Evolutionary conservation across 2,888 invertebrate species (phyloP).

Genomic region (Sabatieria punctata): DNA sequence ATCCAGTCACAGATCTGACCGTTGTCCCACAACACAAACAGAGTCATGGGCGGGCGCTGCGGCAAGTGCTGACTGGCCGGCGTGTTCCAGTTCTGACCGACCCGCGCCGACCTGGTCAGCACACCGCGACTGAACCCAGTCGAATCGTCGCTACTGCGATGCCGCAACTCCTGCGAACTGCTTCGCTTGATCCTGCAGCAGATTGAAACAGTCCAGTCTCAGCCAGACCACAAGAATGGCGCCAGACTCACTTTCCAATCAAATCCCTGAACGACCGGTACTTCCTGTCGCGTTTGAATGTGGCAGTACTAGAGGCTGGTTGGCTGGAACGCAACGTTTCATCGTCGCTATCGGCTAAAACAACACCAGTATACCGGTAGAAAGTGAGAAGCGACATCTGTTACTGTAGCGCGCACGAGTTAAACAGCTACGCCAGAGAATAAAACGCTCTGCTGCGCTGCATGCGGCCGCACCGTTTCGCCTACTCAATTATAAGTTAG

Average conservation of each 20-base stretch:
- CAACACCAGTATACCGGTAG: neutral
- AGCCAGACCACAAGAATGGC: constrained; percentile 3
- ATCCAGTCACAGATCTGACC: constrained; percentile 32
- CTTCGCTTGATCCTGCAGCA: constrained; percentile 45
- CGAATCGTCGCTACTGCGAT: neutral
- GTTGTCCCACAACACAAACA: constrained; percentile 27
- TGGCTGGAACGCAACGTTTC: constrained; percentile 16
- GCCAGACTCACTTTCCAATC: constrained; percentile 16
- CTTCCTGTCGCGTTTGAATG: constrained; percentile 23
- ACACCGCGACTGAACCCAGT: constrained; percentile 46
- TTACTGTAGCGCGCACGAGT: no score
- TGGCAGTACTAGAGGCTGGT: no score
- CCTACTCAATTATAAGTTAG: no score
- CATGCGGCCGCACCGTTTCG: no score
- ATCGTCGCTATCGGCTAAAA: constrained; percentile 29
- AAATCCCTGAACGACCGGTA: constrained; percentile 26
- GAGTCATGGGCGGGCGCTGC: constrained; percentile 22
- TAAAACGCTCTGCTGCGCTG: no score
- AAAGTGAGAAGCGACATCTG: no score
- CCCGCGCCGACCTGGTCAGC: constrained; percentile 41
- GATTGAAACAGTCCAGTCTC: constrained; percentile 3
- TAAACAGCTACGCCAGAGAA: no score
- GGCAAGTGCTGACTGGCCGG: constrained; percentile 9
- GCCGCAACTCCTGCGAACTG: constrained; percentile 35
- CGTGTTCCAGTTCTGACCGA: neutral